Evolutionary conservation across 2,888 invertebrate genomes (phyloP).

Genomic region (Melanostoma scalare): DNA sequence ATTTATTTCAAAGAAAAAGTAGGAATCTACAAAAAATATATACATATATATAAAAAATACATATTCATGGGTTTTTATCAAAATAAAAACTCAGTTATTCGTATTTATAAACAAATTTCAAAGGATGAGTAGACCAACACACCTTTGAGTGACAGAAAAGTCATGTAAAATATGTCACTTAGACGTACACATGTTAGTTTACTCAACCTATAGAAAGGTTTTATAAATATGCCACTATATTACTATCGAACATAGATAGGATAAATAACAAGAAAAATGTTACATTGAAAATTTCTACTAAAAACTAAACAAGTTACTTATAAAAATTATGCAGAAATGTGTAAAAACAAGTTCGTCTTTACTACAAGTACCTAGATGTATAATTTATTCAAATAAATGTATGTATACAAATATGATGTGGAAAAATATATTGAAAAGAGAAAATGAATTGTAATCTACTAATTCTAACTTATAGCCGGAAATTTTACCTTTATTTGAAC

Average conservation of each 20-base stretch:
- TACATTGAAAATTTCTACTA: slow-evolving; percentile 53
- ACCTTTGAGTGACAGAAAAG: too few relatives aligned
- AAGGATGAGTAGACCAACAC: too few relatives aligned
- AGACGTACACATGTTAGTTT: slow-evolving; percentile 10
- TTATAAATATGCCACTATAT: background rate
- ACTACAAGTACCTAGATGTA: slow-evolving; percentile 60
- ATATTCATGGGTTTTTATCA: too few relatives aligned
- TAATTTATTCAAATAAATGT: slow-evolving; percentile 39
- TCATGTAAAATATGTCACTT: background rate
- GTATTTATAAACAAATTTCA: too few relatives aligned
- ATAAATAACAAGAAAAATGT: slow-evolving; percentile 38
- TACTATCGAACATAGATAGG: slow-evolving; percentile 34
- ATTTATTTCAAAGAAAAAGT: too few relatives aligned
- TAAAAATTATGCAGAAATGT: slow-evolving; percentile 12
- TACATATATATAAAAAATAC: too few relatives aligned
- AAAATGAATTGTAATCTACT: background rate
- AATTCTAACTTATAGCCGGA: background rate
- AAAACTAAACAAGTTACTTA: slow-evolving; percentile 22
- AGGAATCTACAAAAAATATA: too few relatives aligned
- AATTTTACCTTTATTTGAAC: slow-evolving; percentile 37
- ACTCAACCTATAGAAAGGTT: background rate
- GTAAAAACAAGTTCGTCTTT: slow-evolving; percentile 20
- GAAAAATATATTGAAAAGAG: slow-evolving; percentile 11
- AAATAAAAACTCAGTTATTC: too few relatives aligned
- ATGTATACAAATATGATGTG: slow-evolving; percentile 40